phyloP scores from a whole-genome alignment of 2,797 vertebrate genomes.

The Schizothorax lantsangensis region DNA sequence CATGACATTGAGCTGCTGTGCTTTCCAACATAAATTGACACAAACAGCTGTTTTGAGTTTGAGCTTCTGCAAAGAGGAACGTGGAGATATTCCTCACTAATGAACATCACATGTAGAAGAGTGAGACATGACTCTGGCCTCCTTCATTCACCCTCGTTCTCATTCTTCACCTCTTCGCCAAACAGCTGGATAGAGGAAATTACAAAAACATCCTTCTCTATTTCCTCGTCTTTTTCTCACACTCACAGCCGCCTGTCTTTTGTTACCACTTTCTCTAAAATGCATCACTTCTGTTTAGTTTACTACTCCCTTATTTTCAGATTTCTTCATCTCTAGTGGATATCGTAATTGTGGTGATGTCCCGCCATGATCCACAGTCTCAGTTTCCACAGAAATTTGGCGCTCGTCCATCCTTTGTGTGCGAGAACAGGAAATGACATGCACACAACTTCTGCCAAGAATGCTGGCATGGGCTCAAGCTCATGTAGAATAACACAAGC shows the following conservation, averaged over 20 bases:
- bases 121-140: conserved; percentile 1
- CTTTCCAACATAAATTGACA: not conserved
- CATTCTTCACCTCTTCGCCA: conserved; percentile 62
- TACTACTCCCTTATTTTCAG: not conserved
- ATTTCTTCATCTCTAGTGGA: conserved; percentile 1
- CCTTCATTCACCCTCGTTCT: conserved; percentile 62
- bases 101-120: conserved; percentile 58
- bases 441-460: conserved; percentile 70
- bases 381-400: conserved; percentile 63
- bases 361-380: conserved; percentile 68
- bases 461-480: conserved; percentile 71
- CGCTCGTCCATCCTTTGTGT: conserved; percentile 65
- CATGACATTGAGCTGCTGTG: not conserved
- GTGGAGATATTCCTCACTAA: conserved; percentile 38
- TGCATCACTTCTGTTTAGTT: not conserved
- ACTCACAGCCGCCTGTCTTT: not conserved
- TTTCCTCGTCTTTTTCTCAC: not conserved
- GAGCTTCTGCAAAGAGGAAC: not conserved
- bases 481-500: conserved; percentile 2
- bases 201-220: conserved; percentile 26
- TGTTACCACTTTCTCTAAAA: not conserved
- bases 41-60: not conserved
- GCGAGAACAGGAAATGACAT: conserved; percentile 74
- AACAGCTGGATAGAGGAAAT: conserved; percentile 62
- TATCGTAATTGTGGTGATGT: conserved; percentile 37